A percentile compares a stretch with the other conserved stretches of the same genome.
Conservation (phyloP, 2,113 vertebrate species). For the Octodon degus region DNA sequence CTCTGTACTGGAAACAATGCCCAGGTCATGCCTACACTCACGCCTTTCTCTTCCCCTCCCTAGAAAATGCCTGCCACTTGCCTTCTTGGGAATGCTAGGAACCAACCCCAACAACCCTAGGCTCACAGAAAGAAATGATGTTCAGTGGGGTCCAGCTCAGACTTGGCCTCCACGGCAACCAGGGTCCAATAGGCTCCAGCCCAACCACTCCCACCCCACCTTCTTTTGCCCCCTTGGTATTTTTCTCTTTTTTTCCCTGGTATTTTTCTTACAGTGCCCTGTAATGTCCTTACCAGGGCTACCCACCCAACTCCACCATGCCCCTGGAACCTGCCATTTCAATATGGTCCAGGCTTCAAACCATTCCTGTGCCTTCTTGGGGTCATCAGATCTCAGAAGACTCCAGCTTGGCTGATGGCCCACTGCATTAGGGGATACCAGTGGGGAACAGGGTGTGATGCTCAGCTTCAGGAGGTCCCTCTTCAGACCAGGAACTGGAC, state of each 20-base stretch:
- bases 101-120: not conserved
- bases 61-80: not conserved
- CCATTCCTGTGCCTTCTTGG: not conserved
- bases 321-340: not conserved
- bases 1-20: not conserved
- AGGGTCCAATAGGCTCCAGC: not conserved
- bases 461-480: not conserved
- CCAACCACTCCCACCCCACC: not conserved
- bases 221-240: not conserved
- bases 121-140: not conserved
- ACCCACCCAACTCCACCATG: not conserved
- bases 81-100: not conserved
- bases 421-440: not conserved
- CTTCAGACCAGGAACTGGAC: not conserved
- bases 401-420: not conserved
- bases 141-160: not conserved
- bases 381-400: not conserved
- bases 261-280: not conserved
- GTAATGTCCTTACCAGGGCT: not conserved
- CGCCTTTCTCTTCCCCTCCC: not conserved
- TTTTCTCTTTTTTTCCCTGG: not conserved
- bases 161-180: not conserved
- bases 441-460: not conserved
- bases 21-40: not conserved
- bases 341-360: not conserved